Evolutionary conservation across 1,140 invertebrate species (phyloP), one percentile per base, ranked within the genome.

Genomic region (Tetraneura akinire): DNA sequence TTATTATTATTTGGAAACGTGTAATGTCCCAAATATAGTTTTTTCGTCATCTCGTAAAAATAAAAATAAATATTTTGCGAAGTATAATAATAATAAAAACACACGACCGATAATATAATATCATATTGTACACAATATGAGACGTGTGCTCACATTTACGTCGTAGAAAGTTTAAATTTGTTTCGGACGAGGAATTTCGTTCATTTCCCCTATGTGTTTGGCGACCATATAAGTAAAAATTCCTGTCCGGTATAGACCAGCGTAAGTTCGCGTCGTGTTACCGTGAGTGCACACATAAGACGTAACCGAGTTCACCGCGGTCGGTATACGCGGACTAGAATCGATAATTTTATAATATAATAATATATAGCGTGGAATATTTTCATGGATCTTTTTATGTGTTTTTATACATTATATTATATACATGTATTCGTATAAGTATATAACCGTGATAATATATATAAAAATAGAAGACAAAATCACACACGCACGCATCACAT

Each of bases 121-220:
- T 37, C 32, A 37, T n/a, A n/a, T 37, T 37, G 32, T 37, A 37
- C 8, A n/a, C n/a, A n/a, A n/a, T n/a, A n/a, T n/a, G n/a, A n/a
- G 32, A 37, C 8, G 32, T 37, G 8, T 37, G 3, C 8, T 11
- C 26, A 29, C 10, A 29, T 49, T 71, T 45, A 29, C 45, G 23
- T 73, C 16, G 70, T 29, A 51, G 16, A 53, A 55, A 57, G 51
- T 74, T 74, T 74, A 74, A 74, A 74, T 74, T 74, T 42, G 71
- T 74, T 74, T 55, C n/a, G 51, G 71, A n/a, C 49, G 49, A 74
- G 49, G 71, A 74, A 74, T 74, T 74, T 74, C 47, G 37, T 74
- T 74, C 23, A 18, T 53, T 57, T 42, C n/a, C 47, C 26, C 47
- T 23, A 4, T 3, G 32, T 29, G 32, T 29, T 29, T n/a, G 64